Evolutionary conservation across 1,140 invertebrate genomes (phyloP), one percentile per base, ranked within the genome.

Genomic region (Pemphigus obesinymphae): DNA sequence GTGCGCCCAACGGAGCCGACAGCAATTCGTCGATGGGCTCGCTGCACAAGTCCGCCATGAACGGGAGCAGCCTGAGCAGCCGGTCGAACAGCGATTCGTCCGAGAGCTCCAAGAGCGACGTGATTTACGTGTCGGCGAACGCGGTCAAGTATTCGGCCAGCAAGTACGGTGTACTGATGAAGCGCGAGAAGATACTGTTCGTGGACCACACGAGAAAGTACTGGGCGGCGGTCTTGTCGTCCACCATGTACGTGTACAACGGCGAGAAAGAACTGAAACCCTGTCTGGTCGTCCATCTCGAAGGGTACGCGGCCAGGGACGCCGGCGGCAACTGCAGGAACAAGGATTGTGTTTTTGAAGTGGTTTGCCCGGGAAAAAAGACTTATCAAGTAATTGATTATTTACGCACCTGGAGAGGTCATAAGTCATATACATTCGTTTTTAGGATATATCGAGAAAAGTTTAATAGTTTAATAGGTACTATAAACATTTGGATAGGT

Each of bases 291-390:
- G 68, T 84, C 37, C 23, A 82, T 15, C 78, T 84, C 0, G 82
- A 84, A 20, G 83, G 82, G 15, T 84, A 84, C 48, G 70, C 55
- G n/a, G 84, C 84, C 37, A 53, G 84, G 13, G 48, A 82, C 43
- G 48, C 80, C 66, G n/a, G 45, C 29, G 31, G 29, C 26, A 31
- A 34, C 0, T 58, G 17, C 10, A 17, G 45, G 5, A 84, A 83
- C 40, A 84, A 82, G 31, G 84, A 84, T n/a, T 84, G 31, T 66
- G 45, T 73, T 3, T 84, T 84, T 66, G 83, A 84, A 48, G 66
- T 84, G 13, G 83, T 84, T 2, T 84, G 82, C 8, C 84, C 84
- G 7, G 84, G 84, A 8, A 84, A 84, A 34, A 84, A 84, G 81
- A 83, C 84, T 8, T 84, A 84, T 82, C 84, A 84, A 72, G 84